Evolutionary conservation across 1,140 invertebrate genomes (phyloP).

Genomic region (Pentalonia nigronervosa): DNA sequence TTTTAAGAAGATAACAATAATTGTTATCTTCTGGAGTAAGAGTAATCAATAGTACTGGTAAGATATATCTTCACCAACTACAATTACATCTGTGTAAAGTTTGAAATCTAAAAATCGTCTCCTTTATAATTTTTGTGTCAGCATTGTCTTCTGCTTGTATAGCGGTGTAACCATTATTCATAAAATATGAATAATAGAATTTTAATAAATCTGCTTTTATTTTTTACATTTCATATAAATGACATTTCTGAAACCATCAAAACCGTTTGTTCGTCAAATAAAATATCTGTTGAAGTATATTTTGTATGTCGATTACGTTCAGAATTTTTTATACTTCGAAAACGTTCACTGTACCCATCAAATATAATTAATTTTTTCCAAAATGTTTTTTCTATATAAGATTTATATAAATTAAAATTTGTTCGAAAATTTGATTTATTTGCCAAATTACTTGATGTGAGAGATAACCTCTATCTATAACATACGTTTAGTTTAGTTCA

Average conservation of each 20-base stretch:
- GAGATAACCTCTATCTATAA: slow-evolving; percentile 61
- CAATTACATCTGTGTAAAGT: slow-evolving; percentile 5
- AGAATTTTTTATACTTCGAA: background rate
- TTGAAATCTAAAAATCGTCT: background rate
- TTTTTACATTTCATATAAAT: slow-evolving; percentile 26
- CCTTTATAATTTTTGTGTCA: background rate
- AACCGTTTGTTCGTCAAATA: slow-evolving; percentile 32
- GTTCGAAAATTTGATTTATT: slow-evolving; percentile 55
- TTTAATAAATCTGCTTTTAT: slow-evolving; percentile 25
- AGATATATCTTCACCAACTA: slow-evolving; percentile 59
- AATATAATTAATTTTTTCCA: slow-evolving; percentile 59
- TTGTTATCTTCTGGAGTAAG: background rate
- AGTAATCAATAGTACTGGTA: slow-evolving; percentile 58
- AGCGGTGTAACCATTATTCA: background rate
- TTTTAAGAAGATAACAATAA: no score
- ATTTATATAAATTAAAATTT: slow-evolving; percentile 59
- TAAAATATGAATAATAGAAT: background rate
- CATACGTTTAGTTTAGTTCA: background rate
- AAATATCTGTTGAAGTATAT: slow-evolving; percentile 35
- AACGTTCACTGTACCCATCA: slow-evolving; percentile 59
- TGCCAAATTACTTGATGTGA: slow-evolving; percentile 61
- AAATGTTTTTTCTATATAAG: slow-evolving; percentile 60
- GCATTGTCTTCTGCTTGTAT: background rate
- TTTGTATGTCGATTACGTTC: background rate
- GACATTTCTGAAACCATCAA: background rate